phyloP scores from a whole-genome alignment of 2,113 vertebrate species.

The Sprattus sprattus region DNA sequence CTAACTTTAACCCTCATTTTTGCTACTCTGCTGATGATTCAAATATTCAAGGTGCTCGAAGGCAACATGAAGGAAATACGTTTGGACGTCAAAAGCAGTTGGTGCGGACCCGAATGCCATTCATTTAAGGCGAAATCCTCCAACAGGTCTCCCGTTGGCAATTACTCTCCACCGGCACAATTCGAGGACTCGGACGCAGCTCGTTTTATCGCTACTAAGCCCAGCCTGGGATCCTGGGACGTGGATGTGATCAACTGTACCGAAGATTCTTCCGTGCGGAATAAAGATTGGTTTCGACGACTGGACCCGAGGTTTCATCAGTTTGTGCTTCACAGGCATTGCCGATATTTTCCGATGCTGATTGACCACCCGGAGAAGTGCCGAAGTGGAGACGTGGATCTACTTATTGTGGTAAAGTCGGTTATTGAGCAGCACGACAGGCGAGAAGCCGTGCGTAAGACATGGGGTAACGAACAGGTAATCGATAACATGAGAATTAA shows the following conservation, averaged over 20 bases:
- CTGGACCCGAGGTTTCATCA: conserved; percentile 72
- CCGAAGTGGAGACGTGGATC: conserved; percentile 56
- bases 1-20: conserved; percentile 71
- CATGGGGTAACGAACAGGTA: conserved; percentile 69
- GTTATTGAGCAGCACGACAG: conserved; percentile 77
- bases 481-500: conserved; percentile 63
- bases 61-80: conserved; percentile 50
- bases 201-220: conserved; percentile 27
- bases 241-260: conserved; percentile 66
- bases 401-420: conserved; percentile 78
- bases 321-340: conserved; percentile 75
- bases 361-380: conserved; percentile 80
- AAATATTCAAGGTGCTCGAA: conserved; percentile 69
- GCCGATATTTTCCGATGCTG: conserved; percentile 77
- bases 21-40: conserved; percentile 73
- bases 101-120: conserved; percentile 58
- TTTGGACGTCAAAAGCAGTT: conserved; percentile 40
- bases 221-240: conserved; percentile 61
- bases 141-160: conserved; percentile 22
- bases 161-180: neutral
- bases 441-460: conserved; percentile 72
- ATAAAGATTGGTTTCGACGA: conserved; percentile 66
- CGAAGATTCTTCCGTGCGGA: conserved; percentile 58
- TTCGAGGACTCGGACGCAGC: neutral
- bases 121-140: conserved; percentile 41